A percentile compares a stretch with the other conserved stretches of the same genome.
phyloP scores from a whole-genome alignment of 53 echinoderm and acorn worm species.

The Patiria pectinifera region DNA sequence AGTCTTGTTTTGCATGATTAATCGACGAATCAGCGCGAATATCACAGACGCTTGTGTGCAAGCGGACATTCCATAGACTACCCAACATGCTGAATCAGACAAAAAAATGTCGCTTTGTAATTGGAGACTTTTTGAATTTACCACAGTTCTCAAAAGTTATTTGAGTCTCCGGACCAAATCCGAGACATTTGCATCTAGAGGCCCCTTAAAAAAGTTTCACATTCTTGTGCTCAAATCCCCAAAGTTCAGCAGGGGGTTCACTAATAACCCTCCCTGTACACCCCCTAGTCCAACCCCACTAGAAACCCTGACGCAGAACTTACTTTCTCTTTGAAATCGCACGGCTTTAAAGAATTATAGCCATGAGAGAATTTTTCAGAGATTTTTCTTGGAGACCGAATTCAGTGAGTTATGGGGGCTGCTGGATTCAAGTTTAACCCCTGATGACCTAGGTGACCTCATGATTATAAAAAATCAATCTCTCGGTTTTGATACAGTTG shows the following conservation, averaged over 20 bases:
- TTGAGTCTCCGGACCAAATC: background rate
- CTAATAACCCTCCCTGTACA: background rate
- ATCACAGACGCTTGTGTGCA: no score
- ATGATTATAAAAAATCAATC: conserved; percentile 26
- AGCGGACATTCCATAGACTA: no score
- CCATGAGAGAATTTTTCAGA: conserved; percentile 1
- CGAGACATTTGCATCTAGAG: background rate
- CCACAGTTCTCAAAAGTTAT: background rate
- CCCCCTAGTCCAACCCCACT: background rate
- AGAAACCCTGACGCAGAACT: background rate
- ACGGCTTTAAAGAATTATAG: background rate
- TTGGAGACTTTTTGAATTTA: background rate
- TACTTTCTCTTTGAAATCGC: background rate
- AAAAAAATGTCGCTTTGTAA: background rate
- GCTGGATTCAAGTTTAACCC: conserved; percentile 3
- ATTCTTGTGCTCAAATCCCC: background rate
- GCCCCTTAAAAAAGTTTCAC: background rate
- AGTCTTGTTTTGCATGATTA: no score
- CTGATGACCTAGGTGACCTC: background rate
- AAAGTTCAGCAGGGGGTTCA: background rate
- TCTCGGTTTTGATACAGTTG: background rate
- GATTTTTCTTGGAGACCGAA: background rate
- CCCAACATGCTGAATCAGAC: background rate
- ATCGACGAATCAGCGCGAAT: no score
- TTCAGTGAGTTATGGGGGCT: conserved; percentile 20